These are phyloP conservation scores for Isaurus tuberculatus DNA, from an alignment of 92 coral and sea anemone genomes.

Conservation along the genomic window DNA sequence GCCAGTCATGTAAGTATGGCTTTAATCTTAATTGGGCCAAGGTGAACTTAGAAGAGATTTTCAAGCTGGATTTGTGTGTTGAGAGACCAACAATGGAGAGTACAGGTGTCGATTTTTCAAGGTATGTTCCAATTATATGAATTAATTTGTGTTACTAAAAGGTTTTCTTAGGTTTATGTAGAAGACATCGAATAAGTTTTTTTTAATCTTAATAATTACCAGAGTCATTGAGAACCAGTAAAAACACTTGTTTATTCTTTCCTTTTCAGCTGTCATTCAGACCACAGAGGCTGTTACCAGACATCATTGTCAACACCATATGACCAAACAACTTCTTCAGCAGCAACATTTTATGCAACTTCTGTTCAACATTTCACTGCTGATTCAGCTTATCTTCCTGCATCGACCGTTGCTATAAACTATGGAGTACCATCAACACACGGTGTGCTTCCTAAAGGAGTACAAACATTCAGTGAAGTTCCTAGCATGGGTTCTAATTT, in stretches of 20 bases:
- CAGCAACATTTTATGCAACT: neutral
- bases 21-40: slow-evolving; percentile 97
- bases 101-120: neutral
- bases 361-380: neutral
- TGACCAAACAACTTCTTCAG: neutral
- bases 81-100: slow-evolving; percentile 10
- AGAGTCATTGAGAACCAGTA: neutral
- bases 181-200: neutral
- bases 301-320: slow-evolving; percentile 14
- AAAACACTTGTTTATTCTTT: neutral
- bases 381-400: neutral
- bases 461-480: neutral
- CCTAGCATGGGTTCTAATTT: neutral
- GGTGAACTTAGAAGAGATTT: slow-evolving; percentile 91
- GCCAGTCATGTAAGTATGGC: slow-evolving; percentile 91
- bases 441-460: slow-evolving; percentile 36
- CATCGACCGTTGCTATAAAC: neutral
- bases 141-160: neutral
- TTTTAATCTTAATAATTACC: neutral
- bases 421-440: neutral
- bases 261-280: neutral
- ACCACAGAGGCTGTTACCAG: neutral
- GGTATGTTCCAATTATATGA: slow-evolving; percentile 6
- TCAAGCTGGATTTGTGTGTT: slow-evolving; percentile 63
- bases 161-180: neutral